These are phyloP conservation scores for Chlorops oryzae DNA, from an alignment of 1,140 invertebrate species.

Conservation along the genomic window DNA sequence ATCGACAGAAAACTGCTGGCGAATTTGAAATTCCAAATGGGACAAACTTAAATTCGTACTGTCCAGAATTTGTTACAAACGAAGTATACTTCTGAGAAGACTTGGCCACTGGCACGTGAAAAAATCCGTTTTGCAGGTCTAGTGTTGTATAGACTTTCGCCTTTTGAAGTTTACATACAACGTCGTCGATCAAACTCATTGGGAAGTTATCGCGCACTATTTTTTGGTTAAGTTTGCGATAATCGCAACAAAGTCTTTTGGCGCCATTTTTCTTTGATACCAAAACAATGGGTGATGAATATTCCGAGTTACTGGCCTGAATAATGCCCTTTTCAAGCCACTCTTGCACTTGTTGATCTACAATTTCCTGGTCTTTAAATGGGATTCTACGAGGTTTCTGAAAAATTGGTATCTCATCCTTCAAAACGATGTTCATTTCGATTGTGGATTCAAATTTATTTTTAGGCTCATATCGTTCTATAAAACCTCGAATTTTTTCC, in stretches of 20 bases:
- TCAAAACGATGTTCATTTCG: conserved; percentile 20
- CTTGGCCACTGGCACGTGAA: conserved; percentile 38
- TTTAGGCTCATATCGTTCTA: conserved; percentile 1
- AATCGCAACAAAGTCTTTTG: too few relatives aligned
- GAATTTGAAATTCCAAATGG: conserved; percentile 49
- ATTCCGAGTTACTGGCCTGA: conserved; percentile 17
- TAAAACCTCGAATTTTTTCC: too few relatives aligned
- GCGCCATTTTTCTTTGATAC: too few relatives aligned
- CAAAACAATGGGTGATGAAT: conserved; percentile 27
- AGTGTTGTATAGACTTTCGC: conserved; percentile 48
- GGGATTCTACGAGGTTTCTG: conserved; percentile 31
- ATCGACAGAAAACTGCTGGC: conserved; percentile 36
- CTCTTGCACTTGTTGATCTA: conserved; percentile 32
- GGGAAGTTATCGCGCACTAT: too few relatives aligned
- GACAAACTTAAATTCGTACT: conserved; percentile 48
- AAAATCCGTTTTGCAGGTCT: conserved; percentile 48
- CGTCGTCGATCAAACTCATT: too few relatives aligned
- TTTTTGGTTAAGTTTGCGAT: too few relatives aligned
- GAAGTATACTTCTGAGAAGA: conserved; percentile 36
- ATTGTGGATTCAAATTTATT: background rate
- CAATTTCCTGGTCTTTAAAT: conserved; percentile 24
- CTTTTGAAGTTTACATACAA: too few relatives aligned
- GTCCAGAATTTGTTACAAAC: conserved; percentile 43
- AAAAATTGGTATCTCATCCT: conserved; percentile 24
- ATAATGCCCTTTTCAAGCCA: conserved; percentile 34